Evolutionary conservation across 2,797 vertebrate genomes (phyloP).

Genomic region (Argyrosomus regius): DNA sequence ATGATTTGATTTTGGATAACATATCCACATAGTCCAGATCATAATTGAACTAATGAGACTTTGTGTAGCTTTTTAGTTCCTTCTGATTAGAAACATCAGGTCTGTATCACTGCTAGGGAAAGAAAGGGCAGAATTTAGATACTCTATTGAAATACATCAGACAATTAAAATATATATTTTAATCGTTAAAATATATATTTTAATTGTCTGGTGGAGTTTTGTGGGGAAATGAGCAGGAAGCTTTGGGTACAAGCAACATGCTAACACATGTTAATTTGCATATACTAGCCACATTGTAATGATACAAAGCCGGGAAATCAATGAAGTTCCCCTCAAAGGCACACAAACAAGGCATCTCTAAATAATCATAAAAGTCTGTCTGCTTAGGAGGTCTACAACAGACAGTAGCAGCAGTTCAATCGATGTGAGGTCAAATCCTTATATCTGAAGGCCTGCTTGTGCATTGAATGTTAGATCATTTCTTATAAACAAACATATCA

Average conservation of each 20-base stretch:
- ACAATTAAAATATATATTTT: too few relatives aligned
- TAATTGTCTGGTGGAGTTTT: too few relatives aligned
- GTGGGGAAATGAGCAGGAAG: too few relatives aligned
- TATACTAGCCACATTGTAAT: too few relatives aligned
- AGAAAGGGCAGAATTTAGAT: background rate
- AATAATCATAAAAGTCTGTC: background rate
- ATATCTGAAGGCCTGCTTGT: background rate
- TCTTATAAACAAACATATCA: background rate
- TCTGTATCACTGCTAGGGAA: background rate
- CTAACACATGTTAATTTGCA: too few relatives aligned
- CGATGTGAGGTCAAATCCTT: too few relatives aligned
- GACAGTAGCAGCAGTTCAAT: background rate
- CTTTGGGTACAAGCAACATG: too few relatives aligned
- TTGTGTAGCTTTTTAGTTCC: background rate
- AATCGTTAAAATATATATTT: too few relatives aligned
- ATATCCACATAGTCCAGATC: background rate
- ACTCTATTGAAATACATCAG: too few relatives aligned
- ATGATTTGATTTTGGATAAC: background rate
- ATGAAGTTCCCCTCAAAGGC: too few relatives aligned
- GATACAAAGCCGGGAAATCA: too few relatives aligned
- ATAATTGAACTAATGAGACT: conserved; percentile 22
- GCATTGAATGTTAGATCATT: background rate
- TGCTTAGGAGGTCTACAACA: too few relatives aligned
- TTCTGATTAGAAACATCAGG: conserved; percentile 4
- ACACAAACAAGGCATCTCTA: background rate